phyloP scores from a whole-genome alignment of 2,113 vertebrate species.

The Dendrocopos noguchii region DNA sequence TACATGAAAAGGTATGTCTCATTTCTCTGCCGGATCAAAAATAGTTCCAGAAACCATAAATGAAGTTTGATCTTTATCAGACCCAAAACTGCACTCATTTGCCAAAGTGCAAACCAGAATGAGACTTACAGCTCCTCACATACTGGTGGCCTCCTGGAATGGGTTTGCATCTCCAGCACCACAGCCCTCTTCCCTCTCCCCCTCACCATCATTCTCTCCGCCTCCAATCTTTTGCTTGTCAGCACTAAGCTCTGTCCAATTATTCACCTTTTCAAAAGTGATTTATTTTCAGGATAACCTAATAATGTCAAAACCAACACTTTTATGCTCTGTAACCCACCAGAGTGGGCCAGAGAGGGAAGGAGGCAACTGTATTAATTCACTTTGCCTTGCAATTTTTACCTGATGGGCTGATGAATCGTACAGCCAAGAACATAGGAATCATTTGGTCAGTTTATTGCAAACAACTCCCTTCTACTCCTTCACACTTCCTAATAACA shows the following conservation, averaged over 20 bases:
- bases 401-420: constrained; percentile 64
- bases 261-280: constrained; percentile 70
- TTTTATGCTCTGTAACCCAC: constrained; percentile 58
- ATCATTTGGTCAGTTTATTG: constrained; percentile 61
- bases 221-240: constrained; percentile 51
- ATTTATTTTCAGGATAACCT: constrained; percentile 73
- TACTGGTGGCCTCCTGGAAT: not conserved
- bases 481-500: constrained; percentile 60
- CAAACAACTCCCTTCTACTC: constrained; percentile 62
- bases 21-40: constrained; percentile 29
- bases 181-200: not conserved
- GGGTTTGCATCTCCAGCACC: not conserved
- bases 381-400: constrained; percentile 56
- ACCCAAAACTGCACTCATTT: constrained; percentile 7
- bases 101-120: not conserved
- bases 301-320: constrained; percentile 71
- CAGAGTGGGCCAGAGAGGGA: constrained; percentile 26
- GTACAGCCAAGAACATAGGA: constrained; percentile 26
- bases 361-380: not conserved
- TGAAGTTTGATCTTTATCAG: not conserved
- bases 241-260: constrained; percentile 66
- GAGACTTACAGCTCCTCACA: not conserved
- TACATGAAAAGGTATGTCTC: constrained; percentile 2
- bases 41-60: constrained; percentile 33
- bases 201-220: not conserved